Conservation (phyloP, 2,113 vertebrate species). For the Heterotilapia buettikoferi region DNA sequence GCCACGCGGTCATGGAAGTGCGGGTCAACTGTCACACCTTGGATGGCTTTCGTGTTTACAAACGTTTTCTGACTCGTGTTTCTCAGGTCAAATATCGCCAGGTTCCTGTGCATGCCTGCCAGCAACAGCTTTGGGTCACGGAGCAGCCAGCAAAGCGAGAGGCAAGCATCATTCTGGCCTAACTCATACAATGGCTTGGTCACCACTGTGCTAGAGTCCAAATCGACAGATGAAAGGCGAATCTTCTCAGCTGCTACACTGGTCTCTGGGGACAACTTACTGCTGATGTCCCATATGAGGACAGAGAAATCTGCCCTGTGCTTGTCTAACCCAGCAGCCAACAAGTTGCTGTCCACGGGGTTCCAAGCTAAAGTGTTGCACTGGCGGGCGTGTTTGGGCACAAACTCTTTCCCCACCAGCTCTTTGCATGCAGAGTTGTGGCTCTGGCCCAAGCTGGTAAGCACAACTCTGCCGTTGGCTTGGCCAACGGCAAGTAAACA, state of each 20-base stretch:
- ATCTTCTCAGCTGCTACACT: slow-evolving; percentile 83
- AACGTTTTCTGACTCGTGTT: slow-evolving; percentile 98
- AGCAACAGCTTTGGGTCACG: slow-evolving; percentile 92
- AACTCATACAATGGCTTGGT: slow-evolving; percentile 94
- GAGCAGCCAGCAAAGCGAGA: slow-evolving; percentile 97
- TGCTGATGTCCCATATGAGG: slow-evolving; percentile 96
- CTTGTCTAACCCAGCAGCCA: slow-evolving; percentile 94
- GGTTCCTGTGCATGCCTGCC: slow-evolving; percentile 95
- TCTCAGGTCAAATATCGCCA: slow-evolving; percentile 94
- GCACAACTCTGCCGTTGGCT: slow-evolving; percentile 94
- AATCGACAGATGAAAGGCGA: slow-evolving; percentile 82
- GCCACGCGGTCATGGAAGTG: slow-evolving; percentile 93
- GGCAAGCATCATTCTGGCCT: slow-evolving; percentile 94
- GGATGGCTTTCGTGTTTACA: slow-evolving; percentile 97
- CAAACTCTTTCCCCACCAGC: slow-evolving; percentile 94
- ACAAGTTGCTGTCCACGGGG: slow-evolving; percentile 88
- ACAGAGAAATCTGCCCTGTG: slow-evolving; percentile 96
- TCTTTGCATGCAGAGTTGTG: slow-evolving; percentile 94
- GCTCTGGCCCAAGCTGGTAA: slow-evolving; percentile 93
- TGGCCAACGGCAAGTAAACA: slow-evolving; percentile 95
- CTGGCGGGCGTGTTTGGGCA: slow-evolving; percentile 94
- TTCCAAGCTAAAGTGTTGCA: slow-evolving; percentile 98
- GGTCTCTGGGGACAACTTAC: slow-evolving; percentile 85
- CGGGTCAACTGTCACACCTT: slow-evolving; percentile 94
- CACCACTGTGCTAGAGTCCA: slow-evolving; percentile 82